phyloP scores from a whole-genome alignment of 1,140 invertebrate genomes.

The Penaeus chinensis region DNA sequence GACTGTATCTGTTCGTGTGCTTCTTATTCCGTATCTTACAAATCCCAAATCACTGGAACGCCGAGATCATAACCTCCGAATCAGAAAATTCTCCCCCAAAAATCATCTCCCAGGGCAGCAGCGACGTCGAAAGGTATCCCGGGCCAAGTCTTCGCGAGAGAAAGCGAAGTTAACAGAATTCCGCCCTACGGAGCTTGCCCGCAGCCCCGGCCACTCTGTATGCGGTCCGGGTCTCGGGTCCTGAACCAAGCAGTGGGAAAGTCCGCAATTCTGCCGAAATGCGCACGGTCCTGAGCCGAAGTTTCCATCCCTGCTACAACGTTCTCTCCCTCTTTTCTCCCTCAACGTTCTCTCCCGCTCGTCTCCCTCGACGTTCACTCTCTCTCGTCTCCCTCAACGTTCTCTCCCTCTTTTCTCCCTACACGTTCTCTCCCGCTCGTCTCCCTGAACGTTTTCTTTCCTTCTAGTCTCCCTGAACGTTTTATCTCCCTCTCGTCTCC shows the following conservation, averaged over 20 bases:
- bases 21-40: too few species aligned
- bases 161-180: too few species aligned
- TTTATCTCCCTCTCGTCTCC: not conserved
- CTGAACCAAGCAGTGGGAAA: constrained; percentile 51
- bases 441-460: too few species aligned
- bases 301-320: not conserved
- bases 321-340: constrained; percentile 10
- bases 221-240: constrained; percentile 32
- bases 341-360: not conserved
- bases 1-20: too few species aligned
- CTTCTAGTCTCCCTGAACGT: too few species aligned
- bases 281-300: constrained; percentile 25
- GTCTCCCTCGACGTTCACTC: not conserved
- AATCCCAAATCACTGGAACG: too few species aligned
- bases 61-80: too few species aligned
- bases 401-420: not conserved
- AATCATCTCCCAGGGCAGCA: too few species aligned
- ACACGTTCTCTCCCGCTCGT: not conserved
- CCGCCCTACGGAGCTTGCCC: too few species aligned
- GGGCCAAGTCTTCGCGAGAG: too few species aligned
- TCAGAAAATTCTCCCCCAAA: too few species aligned
- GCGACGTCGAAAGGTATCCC: too few species aligned
- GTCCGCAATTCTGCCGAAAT: constrained; percentile 56
- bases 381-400: not conserved
- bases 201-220: constrained; percentile 19